Evolutionary conservation across 2,797 vertebrate genomes (phyloP), one percentile per base, ranked within the genome.

Genomic region (Acrossocheilus fasciatus): DNA sequence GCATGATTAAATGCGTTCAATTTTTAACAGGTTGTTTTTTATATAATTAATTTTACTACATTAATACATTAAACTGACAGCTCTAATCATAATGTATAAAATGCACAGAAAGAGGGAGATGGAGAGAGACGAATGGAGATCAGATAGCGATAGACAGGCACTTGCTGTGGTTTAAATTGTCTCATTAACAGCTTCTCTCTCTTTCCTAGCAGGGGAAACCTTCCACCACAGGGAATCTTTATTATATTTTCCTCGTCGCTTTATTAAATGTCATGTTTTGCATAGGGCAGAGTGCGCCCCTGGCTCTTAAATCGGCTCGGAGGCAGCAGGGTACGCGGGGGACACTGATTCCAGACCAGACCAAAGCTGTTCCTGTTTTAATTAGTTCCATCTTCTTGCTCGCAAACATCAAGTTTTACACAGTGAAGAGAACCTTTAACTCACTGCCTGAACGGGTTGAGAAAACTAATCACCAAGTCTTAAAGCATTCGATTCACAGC

Each of bases 261-360:
- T 85, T 85, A 88, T 88, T 88, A 88, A 88, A 88, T 85, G 87
- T 88, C 87, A 88, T 88, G 83, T 88, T 88, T 88, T 88, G 87
- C 87, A 85, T 88, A 88, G 83, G 87, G 70, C 83, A 88, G 47
- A 88, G 50, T 76, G 57, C n/a, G 83, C 83, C 87, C 52, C 77
- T 54, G 79, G 86, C 86, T 62, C 83, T 69, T 76, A 39, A 64
- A 66, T 76, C 30, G 57, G 72, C 30, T 84, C 47, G 36, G 62
- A 84, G 59, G 52, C 76, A 72, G 84, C 50, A 45, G 84, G 84
- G 66, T 73, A 26, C 23, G 52, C 2, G 52, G 43, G 84, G 77
- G 68, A 86, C 68, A 52, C 64, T 85, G 39, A 83, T 74, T 73
- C 81, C 52, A 59, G 39, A 45, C 52, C 69, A 72, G 52, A 59